Percentiles rank a stretch among this genome's conserved stretches.
Conservation (phyloP, 2,797 vertebrate species). For the Sphaeramia orbicularis region DNA sequence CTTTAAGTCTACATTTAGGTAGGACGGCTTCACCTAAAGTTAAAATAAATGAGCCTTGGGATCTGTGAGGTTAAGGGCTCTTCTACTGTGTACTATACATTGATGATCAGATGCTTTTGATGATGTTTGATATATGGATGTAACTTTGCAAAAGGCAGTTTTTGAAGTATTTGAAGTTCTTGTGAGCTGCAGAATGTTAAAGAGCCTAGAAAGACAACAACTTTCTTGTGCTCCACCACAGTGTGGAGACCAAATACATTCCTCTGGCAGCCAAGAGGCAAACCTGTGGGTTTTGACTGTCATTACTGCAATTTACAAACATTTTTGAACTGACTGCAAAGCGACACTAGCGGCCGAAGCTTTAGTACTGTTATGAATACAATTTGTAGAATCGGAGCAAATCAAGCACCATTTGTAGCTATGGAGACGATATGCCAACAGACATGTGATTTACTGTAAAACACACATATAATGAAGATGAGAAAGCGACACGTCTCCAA, state of each 20-base stretch:
- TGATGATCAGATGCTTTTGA: conserved; percentile 3
- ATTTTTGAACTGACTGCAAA: conserved; percentile 56
- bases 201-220: conserved; percentile 64
- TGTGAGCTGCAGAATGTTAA: conserved; percentile 29
- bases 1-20: too few relatives aligned
- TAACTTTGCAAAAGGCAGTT: conserved; percentile 17
- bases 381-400: neutral
- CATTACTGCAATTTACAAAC: conserved; percentile 72
- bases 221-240: conserved; percentile 58
- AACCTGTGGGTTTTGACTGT: conserved; percentile 72
- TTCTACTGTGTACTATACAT: neutral
- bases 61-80: neutral
- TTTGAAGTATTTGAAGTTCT: conserved; percentile 16
- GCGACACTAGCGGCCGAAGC: conserved; percentile 27
- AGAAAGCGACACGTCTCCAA: neutral
- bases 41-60: conserved; percentile 29
- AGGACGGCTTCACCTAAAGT: conserved; percentile 17
- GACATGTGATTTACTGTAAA: neutral
- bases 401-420: neutral
- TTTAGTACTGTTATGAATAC: conserved; percentile 16
- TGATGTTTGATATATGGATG: conserved; percentile 3
- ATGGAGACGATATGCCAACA: conserved; percentile 3
- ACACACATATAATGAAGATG: neutral
- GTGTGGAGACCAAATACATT: conserved; percentile 63
- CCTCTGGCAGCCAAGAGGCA: conserved; percentile 73